Evolutionary conservation across 1,140 invertebrate species (phyloP).

Genomic region (Luehdorfia chinensis): DNA sequence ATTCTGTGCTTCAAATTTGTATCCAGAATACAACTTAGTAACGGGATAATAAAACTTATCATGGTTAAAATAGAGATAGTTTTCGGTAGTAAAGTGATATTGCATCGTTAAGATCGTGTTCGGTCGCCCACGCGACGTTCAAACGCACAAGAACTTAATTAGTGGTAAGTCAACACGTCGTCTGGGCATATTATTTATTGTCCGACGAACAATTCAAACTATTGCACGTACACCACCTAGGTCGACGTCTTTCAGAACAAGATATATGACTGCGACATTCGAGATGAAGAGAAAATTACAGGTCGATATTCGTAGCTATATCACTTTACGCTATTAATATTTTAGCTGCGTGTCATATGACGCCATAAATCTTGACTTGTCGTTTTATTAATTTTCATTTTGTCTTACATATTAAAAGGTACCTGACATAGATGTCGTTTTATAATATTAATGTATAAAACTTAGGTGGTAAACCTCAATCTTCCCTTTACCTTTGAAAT

Average conservation of each 20-base stretch:
- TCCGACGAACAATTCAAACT: slow-evolving; percentile 46
- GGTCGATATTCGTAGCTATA: neutral
- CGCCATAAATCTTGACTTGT: no score
- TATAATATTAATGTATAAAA: no score
- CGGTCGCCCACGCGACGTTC: slow-evolving; percentile 48
- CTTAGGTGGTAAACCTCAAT: no score
- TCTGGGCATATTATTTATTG: slow-evolving; percentile 51
- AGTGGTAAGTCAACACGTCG: slow-evolving; percentile 50
- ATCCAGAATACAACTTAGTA: neutral
- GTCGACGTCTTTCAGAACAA: slow-evolving; percentile 34
- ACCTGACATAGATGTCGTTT: no score
- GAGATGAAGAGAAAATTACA: slow-evolving; percentile 30
- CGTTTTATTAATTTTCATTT: no score
- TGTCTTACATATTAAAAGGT: no score
- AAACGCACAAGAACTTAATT: slow-evolving; percentile 64
- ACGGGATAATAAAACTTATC: neutral
- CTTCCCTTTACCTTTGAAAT: no score
- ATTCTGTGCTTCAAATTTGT: neutral
- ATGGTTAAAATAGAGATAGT: neutral
- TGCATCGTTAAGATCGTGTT: slow-evolving; percentile 32
- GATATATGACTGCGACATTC: slow-evolving; percentile 30
- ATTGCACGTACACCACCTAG: slow-evolving; percentile 39
- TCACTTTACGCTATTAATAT: neutral
- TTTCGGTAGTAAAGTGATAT: neutral
- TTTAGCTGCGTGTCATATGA: no score